Evolutionary conservation across 2,797 vertebrate genomes (phyloP).

Genomic region (Lindbergichthys nudifrons): DNA sequence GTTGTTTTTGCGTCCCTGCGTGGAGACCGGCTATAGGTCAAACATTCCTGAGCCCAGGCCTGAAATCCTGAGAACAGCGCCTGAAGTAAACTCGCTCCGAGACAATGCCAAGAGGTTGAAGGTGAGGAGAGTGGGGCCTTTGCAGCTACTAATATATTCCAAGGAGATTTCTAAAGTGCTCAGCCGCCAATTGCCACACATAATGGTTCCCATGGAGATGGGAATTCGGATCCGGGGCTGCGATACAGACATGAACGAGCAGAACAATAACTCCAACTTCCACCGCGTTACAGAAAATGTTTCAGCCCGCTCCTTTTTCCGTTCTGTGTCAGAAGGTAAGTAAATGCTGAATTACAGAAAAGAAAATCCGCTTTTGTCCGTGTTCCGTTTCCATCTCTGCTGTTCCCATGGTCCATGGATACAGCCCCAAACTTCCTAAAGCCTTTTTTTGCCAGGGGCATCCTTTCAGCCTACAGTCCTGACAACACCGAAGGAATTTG

Average conservation of each 20-base stretch:
- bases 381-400: constrained; percentile 45
- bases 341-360: constrained; percentile 56
- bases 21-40: constrained; percentile 40
- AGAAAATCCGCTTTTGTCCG: constrained; percentile 59
- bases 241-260: constrained; percentile 71
- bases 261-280: constrained; percentile 76
- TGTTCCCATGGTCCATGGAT: constrained; percentile 63
- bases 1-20: constrained; percentile 35
- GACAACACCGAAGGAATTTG: constrained; percentile 69
- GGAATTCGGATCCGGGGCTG: constrained; percentile 64
- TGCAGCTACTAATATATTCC: constrained; percentile 78
- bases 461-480: constrained; percentile 70
- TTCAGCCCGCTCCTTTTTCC: constrained; percentile 45
- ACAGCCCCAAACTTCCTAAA: constrained; percentile 55
- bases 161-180: constrained; percentile 75
- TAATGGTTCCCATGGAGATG: constrained; percentile 83
- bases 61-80: constrained; percentile 62
- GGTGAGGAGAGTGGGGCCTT: constrained; percentile 65
- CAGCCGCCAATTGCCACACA: constrained; percentile 72
- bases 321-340: constrained; percentile 65
- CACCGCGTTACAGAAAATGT: constrained; percentile 58
- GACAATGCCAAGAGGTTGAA: constrained; percentile 69
- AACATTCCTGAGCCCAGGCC: constrained; percentile 63
- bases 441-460: constrained; percentile 51
- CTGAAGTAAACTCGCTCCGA: constrained; percentile 57